Base-by-base conservation (phyloP, 37 sponge, comb jelly and placozoan genomes). In the Agelas oroides region DNA sequence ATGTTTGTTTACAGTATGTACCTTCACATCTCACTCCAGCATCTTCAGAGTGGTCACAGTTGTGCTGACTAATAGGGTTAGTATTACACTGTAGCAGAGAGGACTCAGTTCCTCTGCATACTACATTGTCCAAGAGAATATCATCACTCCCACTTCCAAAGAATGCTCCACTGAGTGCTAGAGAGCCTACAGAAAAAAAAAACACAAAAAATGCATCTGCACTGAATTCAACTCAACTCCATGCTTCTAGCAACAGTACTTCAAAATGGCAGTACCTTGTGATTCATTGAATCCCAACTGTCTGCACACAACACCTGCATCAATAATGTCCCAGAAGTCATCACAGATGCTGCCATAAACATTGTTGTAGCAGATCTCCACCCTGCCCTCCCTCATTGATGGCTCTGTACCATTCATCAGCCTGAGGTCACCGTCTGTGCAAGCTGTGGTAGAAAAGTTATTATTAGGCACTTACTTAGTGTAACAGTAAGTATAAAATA, bases 11-110 rank as follows among this genome's bases (percentile, higher is more conserved):
- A n/a, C n/a, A n/a, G n/a, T n/a, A 8, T 8, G 46, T 53, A 32
- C 59, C 34, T 68, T 19, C 59, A 76, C 86, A 85, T 59, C 70
- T 77, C 35, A 81, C 82, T 31, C 86, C 86, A 77, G 78, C 78
- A 76, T 69, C 77, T 53, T 76, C 69, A 46, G 52, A 16, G 25
- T 59, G 70, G 46, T 69, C 37, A 58, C 86, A 85, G 46, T 84
- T 40, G 58, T 76, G 84, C 27, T 69, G 33, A 61, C 83, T 65
- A 75, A 80, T 63, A 19, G 36, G 39, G 52, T 46, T 38, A 0
- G 28, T 20, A 41, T 20, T 17, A 59, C 89, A 89, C 27, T 71
- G 71, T 24, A 78, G 53, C 32, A 89, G 78, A 32, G 46, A 60
- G 12, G 78, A 17, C 32, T 89, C 89, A 57, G 36, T 69, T 37